A percentile compares a stretch with the other conserved stretches of the same genome.
Conservation (phyloP, 2,797 vertebrate species). For the Sciurus vulgaris region DNA sequence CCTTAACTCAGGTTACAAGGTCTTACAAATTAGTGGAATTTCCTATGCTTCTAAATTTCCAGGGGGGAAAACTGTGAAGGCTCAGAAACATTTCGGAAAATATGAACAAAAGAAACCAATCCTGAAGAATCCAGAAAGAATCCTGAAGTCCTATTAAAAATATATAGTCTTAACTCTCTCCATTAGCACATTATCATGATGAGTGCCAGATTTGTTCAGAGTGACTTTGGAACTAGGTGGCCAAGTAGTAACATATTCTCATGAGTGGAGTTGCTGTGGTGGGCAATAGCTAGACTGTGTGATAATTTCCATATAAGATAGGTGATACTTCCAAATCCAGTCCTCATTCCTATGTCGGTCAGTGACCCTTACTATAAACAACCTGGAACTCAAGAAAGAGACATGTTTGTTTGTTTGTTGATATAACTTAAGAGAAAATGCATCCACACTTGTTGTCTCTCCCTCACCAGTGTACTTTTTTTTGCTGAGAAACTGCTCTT, state of each 20-base stretch:
- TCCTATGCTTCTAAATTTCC: background rate
- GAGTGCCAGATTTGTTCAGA: background rate
- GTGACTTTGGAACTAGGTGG: background rate
- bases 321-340: background rate
- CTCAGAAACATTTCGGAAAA: background rate
- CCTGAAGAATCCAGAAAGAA: background rate
- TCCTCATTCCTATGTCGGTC: background rate
- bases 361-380: background rate
- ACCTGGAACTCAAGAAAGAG: background rate
- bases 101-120: background rate
- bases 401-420: background rate
- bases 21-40: background rate
- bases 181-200: background rate
- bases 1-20: background rate
- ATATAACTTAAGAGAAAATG: slow-evolving; percentile 20
- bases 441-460: background rate
- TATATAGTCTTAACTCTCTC: background rate
- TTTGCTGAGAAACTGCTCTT: background rate
- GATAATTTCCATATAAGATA: background rate
- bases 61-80: background rate
- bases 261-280: background rate
- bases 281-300: background rate
- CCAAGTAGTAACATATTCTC: background rate
- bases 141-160: background rate
- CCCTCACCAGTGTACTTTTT: background rate